Base-by-base conservation (phyloP, 2,797 vertebrate species). In the Pseudochirops cupreus region DNA sequence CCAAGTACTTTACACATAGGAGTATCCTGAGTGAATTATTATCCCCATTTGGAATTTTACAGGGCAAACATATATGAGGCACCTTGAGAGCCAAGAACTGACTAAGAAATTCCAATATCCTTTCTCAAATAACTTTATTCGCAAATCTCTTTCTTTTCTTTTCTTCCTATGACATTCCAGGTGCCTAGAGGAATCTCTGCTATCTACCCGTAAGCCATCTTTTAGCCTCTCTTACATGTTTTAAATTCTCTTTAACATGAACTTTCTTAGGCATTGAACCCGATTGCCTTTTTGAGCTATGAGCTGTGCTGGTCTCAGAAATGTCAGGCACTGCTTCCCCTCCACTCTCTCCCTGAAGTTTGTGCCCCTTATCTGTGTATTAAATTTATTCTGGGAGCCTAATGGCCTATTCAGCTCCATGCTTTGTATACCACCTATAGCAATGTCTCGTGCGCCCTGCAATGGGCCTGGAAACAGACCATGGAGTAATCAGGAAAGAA, bases 311-410 rank as follows among this genome's bases (percentile, higher is more conserved):
- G 97, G 97, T 97, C 96, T 96, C 89, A 95, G 54, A 56, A 92
- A 39, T 11, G 50, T 90, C 89, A 90, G 24, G 67, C 67, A 74
- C 67, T 39, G 74, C 21, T 91, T 91, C 54, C 53, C 50, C 12
- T 90, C 3, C 18, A 4, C 5, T 92, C 93, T 96, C 96, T 96
- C 18, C 91, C 52, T 91, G 95, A 94, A 95, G 95, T 97, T 96
- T 97, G 91, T 58, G 92, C 67, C 57, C 18, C 96, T 95, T 95
- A 91, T 96, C 96, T 97, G 94, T 94, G 96, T 91, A 57, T 52
- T 94, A 92, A 95, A 97, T 94, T 97, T 95, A 96, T 95, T 93
- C 95, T 97, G 96, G 94, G 93, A 96, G 96, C 93, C 96, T 95
- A 67, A 87, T n/a, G 93, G 90, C 89, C 58, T 91, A 56, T 95